Evolutionary conservation across 92 coral and sea anemone species (phyloP), one percentile per base, ranked within the genome.

Genomic region (Actinernus sp.): DNA sequence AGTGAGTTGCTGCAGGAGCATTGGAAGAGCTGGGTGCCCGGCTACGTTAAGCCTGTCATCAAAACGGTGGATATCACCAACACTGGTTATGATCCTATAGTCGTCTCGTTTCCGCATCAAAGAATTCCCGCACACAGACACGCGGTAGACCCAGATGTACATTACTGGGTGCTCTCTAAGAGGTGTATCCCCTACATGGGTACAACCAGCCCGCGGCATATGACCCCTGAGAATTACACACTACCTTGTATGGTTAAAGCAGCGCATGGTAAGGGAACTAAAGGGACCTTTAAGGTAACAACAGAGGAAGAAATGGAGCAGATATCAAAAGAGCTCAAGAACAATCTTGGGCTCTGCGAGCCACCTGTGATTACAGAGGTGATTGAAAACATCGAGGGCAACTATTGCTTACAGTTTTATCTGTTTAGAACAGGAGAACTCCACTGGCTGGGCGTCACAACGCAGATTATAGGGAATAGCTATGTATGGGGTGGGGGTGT

Each of bases 181-280:
- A 62, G 81, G 25, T 47, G 83, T 60, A 88, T 88, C 23, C 94
- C 94, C 11, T 75, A 83, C 26, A 88, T 88, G 94, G 94, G 94
- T 0, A 80, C 94, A 9, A 74, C 73, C 8, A 59, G 69, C 33
- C 94, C 94, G 3, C 74, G 71, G 22, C 63, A 83, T 66, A 88
- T 88, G 94, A 49, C 94, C 47, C 69, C 73, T 44, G 94, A 88
- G 40, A 49, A 73, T 8, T 83, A 77, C 54, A 78, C 94, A 2
- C 78, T 88, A 5, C 94, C 94, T 0, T 88, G 94, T n/a, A 88
- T 88, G 89, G 80, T 88, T 43, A 88, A 88, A 26, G 94, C 94
- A 0, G 90, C 94, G 0, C 94, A 88, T 31, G 94, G 94, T 0
- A 83, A 83, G 18, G 94, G 90, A 1, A 88, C 85, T 20, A 70